A percentile compares a stretch with the other conserved stretches of the same genome.
Evolutionary conservation across 2,113 vertebrate genomes (phyloP).

Genomic region (Hippocampus abdominalis): DNA sequence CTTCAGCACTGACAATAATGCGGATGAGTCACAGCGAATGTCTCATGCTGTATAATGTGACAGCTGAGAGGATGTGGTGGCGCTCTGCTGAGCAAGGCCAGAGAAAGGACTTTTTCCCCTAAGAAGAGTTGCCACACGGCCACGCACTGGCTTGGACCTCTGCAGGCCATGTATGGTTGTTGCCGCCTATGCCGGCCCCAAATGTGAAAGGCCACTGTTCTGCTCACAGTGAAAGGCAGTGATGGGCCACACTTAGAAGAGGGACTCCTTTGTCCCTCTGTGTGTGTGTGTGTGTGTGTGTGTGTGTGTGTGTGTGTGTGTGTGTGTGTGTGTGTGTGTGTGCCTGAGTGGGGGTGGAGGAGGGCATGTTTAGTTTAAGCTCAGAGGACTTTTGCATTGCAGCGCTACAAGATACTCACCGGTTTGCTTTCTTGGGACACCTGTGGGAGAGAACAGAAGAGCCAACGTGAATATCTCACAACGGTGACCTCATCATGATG

Average conservation of each 20-base stretch:
- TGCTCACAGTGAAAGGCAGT: conserved; percentile 69
- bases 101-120: conserved; percentile 55
- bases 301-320: conserved; percentile 33
- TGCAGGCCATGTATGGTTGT: conserved; percentile 55
- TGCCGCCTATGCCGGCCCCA: conserved; percentile 56
- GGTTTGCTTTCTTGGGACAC: conserved; percentile 97
- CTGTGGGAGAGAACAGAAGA: conserved; percentile 73
- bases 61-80: conserved; percentile 52
- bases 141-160: conserved; percentile 56
- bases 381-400: conserved; percentile 60
- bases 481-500: conserved; percentile 4
- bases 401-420: conserved; percentile 72
- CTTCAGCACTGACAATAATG: conserved; percentile 36
- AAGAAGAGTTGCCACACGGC: conserved; percentile 50
- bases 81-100: conserved; percentile 44
- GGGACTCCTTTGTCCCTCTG: conserved; percentile 66
- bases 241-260: conserved; percentile 66
- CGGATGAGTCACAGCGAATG: conserved; percentile 52
- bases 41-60: conserved; percentile 54
- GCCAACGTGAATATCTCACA: background rate
- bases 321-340: conserved; percentile 28
- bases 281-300: conserved; percentile 35
- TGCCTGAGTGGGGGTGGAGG: conserved; percentile 1
- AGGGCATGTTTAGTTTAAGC: conserved; percentile 46
- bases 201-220: conserved; percentile 70